Evolutionary conservation across 2,113 vertebrate genomes (phyloP).

Genomic region (Kryptolebias marmoratus): DNA sequence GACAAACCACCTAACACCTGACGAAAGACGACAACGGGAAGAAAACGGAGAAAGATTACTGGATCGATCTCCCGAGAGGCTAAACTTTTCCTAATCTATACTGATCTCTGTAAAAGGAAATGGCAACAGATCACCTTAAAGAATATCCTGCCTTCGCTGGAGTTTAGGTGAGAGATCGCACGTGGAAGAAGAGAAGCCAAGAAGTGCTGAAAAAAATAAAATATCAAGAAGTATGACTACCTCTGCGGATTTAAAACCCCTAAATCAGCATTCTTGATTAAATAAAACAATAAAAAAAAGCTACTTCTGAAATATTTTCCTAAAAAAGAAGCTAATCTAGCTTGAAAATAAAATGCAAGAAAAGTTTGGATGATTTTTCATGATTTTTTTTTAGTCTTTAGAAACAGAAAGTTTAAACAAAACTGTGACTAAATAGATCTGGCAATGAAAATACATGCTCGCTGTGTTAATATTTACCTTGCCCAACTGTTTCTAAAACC

Average conservation of each 20-base stretch:
- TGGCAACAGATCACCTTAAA: slow-evolving; percentile 54
- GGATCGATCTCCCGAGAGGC: slow-evolving; percentile 19
- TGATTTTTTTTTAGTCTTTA: not conserved
- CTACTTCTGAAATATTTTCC: slow-evolving; percentile 16
- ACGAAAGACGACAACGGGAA: slow-evolving; percentile 41
- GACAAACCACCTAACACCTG: slow-evolving; percentile 40
- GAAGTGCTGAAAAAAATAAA: slow-evolving; percentile 8
- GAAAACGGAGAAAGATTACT: slow-evolving; percentile 44
- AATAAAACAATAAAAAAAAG: slow-evolving; percentile 15
- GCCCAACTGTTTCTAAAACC: slow-evolving; percentile 20
- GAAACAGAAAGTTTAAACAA: not conserved
- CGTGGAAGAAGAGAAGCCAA: slow-evolving; percentile 22
- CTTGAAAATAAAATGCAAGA: not conserved
- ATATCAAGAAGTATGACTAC: slow-evolving; percentile 11
- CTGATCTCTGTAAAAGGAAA: slow-evolving; percentile 18
- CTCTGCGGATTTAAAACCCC: slow-evolving; percentile 25
- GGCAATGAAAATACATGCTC: not conserved
- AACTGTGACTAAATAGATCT: not conserved
- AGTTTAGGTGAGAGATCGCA: slow-evolving; percentile 21
- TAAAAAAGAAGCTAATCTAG: slow-evolving; percentile 9
- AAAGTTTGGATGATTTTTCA: not conserved
- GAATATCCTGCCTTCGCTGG: slow-evolving; percentile 24
- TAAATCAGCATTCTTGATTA: slow-evolving; percentile 39
- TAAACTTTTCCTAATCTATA: not conserved
- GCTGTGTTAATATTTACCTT: slow-evolving; percentile 53